phyloP scores from a whole-genome alignment of 2,888 invertebrate genomes.

The Harpagoxenus sublaevis region DNA sequence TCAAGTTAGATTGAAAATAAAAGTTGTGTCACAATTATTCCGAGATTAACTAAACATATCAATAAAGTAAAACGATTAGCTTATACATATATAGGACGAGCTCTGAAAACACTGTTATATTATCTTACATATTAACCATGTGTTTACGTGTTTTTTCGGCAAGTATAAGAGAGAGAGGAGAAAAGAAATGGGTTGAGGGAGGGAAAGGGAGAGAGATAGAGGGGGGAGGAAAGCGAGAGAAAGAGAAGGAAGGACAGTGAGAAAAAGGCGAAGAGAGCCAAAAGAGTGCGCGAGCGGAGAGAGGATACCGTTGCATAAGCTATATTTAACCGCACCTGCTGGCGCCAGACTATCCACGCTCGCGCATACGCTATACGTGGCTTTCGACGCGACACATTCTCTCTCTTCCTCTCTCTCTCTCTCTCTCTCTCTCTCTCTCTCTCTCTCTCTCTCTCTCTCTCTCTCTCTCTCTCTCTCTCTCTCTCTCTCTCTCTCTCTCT shows the following conservation, averaged over 20 bases:
- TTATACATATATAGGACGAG: background rate
- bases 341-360: constrained; percentile 74
- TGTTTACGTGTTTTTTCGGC: background rate
- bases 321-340: constrained; percentile 77
- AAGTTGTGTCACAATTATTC: background rate
- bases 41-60: background rate
- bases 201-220: background rate
- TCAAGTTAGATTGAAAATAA: background rate
- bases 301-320: constrained; percentile 71
- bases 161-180: background rate
- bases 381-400: constrained; percentile 34
- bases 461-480: background rate
- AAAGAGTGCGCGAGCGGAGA: background rate
- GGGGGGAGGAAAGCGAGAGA: background rate
- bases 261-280: constrained; percentile 32
- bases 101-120: background rate
- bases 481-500: background rate
- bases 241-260: background rate
- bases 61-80: background rate
- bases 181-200: too few relatives aligned
- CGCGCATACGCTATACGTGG: constrained; percentile 61
- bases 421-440: background rate
- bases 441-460: background rate
- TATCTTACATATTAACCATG: background rate
- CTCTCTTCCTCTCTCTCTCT: background rate